Base-by-base conservation (phyloP, 2,888 invertebrate genomes). In the Sipha maydis region DNA sequence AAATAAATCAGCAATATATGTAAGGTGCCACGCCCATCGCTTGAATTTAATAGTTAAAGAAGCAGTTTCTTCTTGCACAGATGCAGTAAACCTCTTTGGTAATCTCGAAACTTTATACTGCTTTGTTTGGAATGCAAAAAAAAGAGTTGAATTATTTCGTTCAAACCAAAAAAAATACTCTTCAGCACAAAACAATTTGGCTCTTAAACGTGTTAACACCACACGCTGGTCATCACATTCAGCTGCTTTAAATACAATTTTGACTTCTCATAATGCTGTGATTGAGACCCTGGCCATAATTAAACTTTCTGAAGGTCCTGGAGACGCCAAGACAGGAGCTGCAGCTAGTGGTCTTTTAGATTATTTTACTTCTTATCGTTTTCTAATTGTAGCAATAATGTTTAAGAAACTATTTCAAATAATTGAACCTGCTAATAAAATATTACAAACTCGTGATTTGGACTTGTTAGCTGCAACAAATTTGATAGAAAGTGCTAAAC, bases 1-100 rank as follows among this genome's bases (percentile, higher is more conserved):
- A 76, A 76, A 76, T 76, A 76, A 76, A 76, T 76, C 73, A 73
- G 73, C 73, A 38, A 76, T 76, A 11, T 48, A 76, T 76, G 41
- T 73, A 73, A 19, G 25, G 21, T 73, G 73, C 5, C n/a, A n/a
- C n/a, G n/a, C n/a, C n/a, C n/a, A n/a, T n/a, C n/a, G n/a, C n/a
- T n/a, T n/a, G n/a, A n/a, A 73, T 73, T 73, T 73, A 73, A 73
- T 73, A 73, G 73, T 73, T 73, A 34, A 73, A 73, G 73, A 73
- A 73, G 73, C 73, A 73, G 73, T 38, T 73, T 73, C 73, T 73
- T 73, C 73, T 73, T 73, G 38, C 34, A 73, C 73, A 21, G 38
- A 73, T 73, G 73, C 73, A 34, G 73, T 73, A 73, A 73, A 73
- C 21, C 73, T 73, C 73, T 73, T 73, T 73, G 73, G 34, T 73